A percentile compares a stretch with the other conserved stretches of the same genome.
These are phyloP conservation scores for Polypedilum pembai DNA, from an alignment of 1,140 invertebrate genomes.

Conservation along the genomic window DNA sequence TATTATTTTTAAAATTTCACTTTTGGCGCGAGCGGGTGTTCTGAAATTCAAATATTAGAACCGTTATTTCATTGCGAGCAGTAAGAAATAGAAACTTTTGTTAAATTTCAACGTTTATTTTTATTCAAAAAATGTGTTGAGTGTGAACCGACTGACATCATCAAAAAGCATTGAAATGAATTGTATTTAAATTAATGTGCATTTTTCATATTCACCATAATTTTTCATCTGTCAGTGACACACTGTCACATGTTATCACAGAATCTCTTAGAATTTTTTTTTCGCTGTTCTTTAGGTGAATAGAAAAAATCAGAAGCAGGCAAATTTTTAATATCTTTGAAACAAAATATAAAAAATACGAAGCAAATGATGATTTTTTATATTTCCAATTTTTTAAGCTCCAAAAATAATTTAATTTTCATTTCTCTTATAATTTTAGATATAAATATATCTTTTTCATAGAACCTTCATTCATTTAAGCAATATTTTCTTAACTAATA, in stretches of 20 bases:
- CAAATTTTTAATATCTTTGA: neutral
- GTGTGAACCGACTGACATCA: neutral
- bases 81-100: neutral
- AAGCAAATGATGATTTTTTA: too few species aligned
- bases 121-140: constrained; percentile 8
- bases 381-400: neutral
- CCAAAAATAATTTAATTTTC: neutral
- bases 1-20: too few species aligned
- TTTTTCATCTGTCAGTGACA: too few species aligned
- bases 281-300: neutral
- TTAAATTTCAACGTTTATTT: constrained; percentile 1
- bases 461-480: constrained; percentile 8
- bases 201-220: neutral
- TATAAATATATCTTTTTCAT: neutral
- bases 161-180: neutral
- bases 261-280: neutral
- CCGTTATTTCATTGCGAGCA: too few species aligned
- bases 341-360: neutral
- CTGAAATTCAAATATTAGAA: too few species aligned
- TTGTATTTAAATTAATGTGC: neutral
- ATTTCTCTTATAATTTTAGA: neutral
- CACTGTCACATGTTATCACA: neutral
- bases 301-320: neutral
- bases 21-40: too few species aligned
- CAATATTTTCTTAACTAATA: neutral